phyloP scores from a whole-genome alignment of 2,888 invertebrate species.

The Frankliniella fusca region DNA sequence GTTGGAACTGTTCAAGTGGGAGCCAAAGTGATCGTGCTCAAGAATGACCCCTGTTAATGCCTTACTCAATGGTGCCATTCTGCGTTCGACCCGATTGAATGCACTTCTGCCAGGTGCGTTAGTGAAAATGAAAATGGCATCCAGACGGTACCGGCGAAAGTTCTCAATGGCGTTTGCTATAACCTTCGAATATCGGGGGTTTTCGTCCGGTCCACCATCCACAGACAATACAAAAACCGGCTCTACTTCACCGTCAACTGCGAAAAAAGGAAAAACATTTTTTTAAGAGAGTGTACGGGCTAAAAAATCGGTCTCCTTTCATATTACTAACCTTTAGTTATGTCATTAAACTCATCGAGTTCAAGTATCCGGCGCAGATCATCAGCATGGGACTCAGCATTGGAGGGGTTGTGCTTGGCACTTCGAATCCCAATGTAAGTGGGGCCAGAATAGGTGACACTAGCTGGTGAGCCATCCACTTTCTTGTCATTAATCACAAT shows the following conservation, averaged over 20 bases:
- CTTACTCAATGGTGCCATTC: conserved; percentile 45
- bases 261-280: too few relatives aligned
- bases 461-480: conserved; percentile 42
- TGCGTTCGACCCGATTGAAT: conserved; percentile 44
- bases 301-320: too few relatives aligned
- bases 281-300: conserved; percentile 41
- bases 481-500: conserved; percentile 39
- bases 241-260: conserved; percentile 38
- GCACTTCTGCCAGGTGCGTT: conserved; percentile 45
- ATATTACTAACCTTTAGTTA: too few relatives aligned
- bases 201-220: too few relatives aligned
- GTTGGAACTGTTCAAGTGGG: conserved; percentile 42
- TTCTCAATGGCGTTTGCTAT: conserved; percentile 39
- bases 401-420: conserved; percentile 42
- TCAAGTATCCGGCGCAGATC: conserved; percentile 42
- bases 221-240: conserved; percentile 42
- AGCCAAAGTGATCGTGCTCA: conserved; percentile 42
- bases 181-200: conserved; percentile 40
- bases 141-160: conserved; percentile 40
- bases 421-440: conserved; percentile 46
- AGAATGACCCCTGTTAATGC: conserved; percentile 44
- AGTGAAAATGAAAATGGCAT: conserved; percentile 42
- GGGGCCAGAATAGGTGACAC: conserved; percentile 46
- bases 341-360: too few relatives aligned
- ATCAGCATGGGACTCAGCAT: conserved; percentile 41